Base-by-base conservation (phyloP, 2,888 invertebrate species). In the Tillus elongatus region DNA sequence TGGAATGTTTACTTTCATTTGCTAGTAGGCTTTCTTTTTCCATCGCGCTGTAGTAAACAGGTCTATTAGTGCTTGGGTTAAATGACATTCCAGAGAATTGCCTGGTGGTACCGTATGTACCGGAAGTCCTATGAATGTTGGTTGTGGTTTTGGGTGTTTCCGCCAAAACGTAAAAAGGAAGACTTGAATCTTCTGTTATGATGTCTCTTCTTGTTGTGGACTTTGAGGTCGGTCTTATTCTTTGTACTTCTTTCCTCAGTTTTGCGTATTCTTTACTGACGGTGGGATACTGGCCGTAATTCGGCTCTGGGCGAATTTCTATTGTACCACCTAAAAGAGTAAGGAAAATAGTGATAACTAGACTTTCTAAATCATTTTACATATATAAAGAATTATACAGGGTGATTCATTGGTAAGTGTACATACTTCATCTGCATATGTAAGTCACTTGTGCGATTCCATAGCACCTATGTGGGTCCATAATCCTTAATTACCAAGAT, bases 221-320 rank as follows among this genome's bases (percentile, higher is more conserved):
- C 10, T 34, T n/a, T n/a, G n/a, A n/a, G n/a, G n/a, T n/a, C 6
- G 37, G 36, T n/a, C 43, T n/a, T n/a, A n/a, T 36, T 29, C 43
- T 43, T 34, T 56, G 51, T 27, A 57, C 54, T 54, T 70, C 69
- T 52, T 70, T 71, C 12, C 69, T 63, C 33, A 71, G 58, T 50
- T 72, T 71, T 3, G 71, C 69, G 46, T 71, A 71, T 43, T 71
- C 70, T 53, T 70, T 69, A 50, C 71, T 71, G 34, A 72, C 64
- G 28, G 64, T 68, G 11, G 71, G 70, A 46, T 65, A 67, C 12
- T 68, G 63, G 12, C 69, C 71, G 48, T 68, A 70, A 49, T 70
- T 67, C 32, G 70, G 68, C 41, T 65, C 58, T 29, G 70, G 66
- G 47, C 70, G 63, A n/a, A 70, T 69, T 55, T 71, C 69, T 44